A percentile compares a stretch with the other conserved stretches of the same genome.
phyloP scores from a whole-genome alignment of 1,140 invertebrate genomes.

The Drosophila kurseongensis region DNA sequence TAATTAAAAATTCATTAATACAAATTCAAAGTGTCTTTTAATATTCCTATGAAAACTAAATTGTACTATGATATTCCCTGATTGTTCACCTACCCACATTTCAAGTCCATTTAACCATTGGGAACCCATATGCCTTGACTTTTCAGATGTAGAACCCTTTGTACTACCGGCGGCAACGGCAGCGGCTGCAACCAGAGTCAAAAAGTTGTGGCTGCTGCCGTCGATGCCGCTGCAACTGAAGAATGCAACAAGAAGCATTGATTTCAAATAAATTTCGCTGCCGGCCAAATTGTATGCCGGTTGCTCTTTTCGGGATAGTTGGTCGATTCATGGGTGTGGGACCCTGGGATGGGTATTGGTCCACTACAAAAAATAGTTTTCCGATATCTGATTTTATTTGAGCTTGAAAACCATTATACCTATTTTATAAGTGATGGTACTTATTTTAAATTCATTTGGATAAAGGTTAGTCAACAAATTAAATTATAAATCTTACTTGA shows the following conservation, averaged over 20 bases:
- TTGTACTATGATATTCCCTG: not conserved
- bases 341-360: constrained; percentile 27
- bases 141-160: constrained; percentile 40
- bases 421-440: not conserved
- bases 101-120: too few species aligned
- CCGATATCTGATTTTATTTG: not conserved
- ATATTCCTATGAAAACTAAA: not conserved
- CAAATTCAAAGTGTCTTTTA: not conserved
- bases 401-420: not conserved
- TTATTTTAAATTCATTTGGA: too few species aligned
- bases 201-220: constrained; percentile 66
- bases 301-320: constrained; percentile 62
- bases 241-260: constrained; percentile 83
- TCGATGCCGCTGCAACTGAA: constrained; percentile 64
- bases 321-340: constrained; percentile 50
- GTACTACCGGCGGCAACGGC: constrained; percentile 46
- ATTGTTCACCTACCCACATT: not conserved
- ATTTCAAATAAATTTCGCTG: constrained; percentile 83
- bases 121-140: constrained; percentile 31
- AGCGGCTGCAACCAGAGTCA: constrained; percentile 68
- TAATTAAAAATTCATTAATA: constrained; percentile 8
- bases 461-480: too few species aligned
- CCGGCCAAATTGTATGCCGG: constrained; percentile 81
- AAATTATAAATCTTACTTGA: too few species aligned
- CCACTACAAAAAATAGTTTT: constrained; percentile 1